phyloP scores from a whole-genome alignment of 2,888 invertebrate genomes.

The Drosophila macrospina region DNA sequence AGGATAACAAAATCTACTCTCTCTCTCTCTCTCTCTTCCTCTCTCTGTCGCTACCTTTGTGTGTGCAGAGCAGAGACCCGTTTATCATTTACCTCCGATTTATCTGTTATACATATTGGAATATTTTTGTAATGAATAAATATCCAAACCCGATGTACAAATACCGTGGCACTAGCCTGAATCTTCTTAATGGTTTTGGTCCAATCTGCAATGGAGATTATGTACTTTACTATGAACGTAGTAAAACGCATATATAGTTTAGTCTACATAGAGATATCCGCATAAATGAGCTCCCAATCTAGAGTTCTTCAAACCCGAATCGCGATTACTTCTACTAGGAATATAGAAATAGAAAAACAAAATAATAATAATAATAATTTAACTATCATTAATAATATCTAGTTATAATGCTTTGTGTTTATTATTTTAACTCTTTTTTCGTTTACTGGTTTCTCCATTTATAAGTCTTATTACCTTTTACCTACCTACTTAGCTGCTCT shows the following conservation, averaged over 20 bases:
- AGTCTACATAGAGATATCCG: conserved; percentile 7
- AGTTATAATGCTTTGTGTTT: conserved; percentile 32
- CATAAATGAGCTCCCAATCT: conserved; percentile 20
- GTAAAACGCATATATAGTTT: conserved; percentile 71
- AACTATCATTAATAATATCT: conserved; percentile 19
- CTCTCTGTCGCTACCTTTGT: too few relatives aligned
- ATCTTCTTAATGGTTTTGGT: conserved; percentile 85
- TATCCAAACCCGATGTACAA: conserved; percentile 42
- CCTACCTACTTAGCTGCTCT: conserved; percentile 13
- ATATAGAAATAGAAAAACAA: conserved; percentile 1
- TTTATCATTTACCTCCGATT: conserved; percentile 49
- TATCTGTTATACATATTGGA: conserved; percentile 53
- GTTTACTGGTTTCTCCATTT: conserved; percentile 16
- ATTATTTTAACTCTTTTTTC: background rate
- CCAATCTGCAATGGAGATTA: conserved; percentile 86
- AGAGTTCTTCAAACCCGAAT: conserved; percentile 7
- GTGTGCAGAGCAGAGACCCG: conserved; percentile 2
- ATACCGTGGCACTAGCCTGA: conserved; percentile 83
- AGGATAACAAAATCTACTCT: conserved; percentile 17
- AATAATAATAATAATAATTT: background rate
- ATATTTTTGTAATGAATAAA: conserved; percentile 21
- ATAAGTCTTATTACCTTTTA: conserved; percentile 9
- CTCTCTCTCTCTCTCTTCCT: too few relatives aligned
- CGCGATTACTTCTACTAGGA: conserved; percentile 13
- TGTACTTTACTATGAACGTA: conserved; percentile 85